Evolutionary conservation across 1,140 invertebrate species (phyloP).

Genomic region (Neodiprion virginianus): DNA sequence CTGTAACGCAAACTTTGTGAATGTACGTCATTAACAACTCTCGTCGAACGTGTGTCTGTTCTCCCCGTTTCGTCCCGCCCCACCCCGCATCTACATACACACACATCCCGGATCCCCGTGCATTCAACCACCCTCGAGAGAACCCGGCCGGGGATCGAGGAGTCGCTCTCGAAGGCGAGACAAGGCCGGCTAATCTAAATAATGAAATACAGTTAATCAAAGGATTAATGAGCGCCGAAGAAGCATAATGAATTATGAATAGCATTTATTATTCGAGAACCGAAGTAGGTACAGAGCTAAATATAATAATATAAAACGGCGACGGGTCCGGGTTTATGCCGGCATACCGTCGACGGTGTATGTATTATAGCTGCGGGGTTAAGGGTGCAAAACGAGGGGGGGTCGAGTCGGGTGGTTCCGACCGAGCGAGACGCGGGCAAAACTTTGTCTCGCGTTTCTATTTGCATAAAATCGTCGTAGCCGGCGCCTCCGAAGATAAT

Average conservation of each 20-base stretch:
- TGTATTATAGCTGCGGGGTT: slow-evolving; percentile 2
- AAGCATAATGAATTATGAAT: slow-evolving; percentile 56
- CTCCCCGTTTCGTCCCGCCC: slow-evolving; percentile 16
- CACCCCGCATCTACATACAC: neutral
- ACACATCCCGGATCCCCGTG: neutral
- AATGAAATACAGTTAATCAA: slow-evolving; percentile 54
- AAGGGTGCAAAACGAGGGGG: neutral
- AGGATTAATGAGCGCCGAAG: slow-evolving; percentile 52
- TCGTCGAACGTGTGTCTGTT: slow-evolving; percentile 37
- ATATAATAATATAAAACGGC: slow-evolving; percentile 8
- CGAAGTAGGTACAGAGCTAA: slow-evolving; percentile 28
- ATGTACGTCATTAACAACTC: slow-evolving; percentile 57
- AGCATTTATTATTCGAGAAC: slow-evolving; percentile 47
- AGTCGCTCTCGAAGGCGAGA: neutral
- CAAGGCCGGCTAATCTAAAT: slow-evolving; percentile 35
- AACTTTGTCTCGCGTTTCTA: slow-evolving; percentile 36
- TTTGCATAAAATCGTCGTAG: slow-evolving; percentile 58
- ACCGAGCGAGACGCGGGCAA: slow-evolving; percentile 25
- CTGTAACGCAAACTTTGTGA: slow-evolving; percentile 56
- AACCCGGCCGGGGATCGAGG: neutral
- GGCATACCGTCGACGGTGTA: neutral
- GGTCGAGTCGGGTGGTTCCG: neutral
- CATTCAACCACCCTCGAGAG: neutral
- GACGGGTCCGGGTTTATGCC: neutral
- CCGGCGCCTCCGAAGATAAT: slow-evolving; percentile 54